These are phyloP conservation scores for Heptranchias perlo DNA, from an alignment of 2,113 vertebrate species.

Conservation along the genomic window DNA sequence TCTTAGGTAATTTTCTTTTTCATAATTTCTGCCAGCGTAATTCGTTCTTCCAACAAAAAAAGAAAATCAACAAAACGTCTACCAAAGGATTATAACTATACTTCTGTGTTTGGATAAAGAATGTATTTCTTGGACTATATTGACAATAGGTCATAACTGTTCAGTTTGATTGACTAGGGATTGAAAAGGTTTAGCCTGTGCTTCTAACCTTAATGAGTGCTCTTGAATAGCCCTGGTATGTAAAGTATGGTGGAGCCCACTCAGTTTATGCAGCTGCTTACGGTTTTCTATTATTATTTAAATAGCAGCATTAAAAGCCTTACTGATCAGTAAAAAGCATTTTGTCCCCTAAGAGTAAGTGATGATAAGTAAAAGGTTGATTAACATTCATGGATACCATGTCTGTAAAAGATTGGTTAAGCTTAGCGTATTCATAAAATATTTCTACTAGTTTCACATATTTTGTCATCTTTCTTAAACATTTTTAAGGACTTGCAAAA, in stretches of 20 bases:
- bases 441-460: neutral
- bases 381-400: neutral
- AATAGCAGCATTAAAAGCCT: neutral
- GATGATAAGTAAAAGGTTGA: neutral
- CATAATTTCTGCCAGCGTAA: neutral
- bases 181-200: neutral
- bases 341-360: neutral
- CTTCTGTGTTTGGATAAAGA: neutral
- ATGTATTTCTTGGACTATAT: neutral
- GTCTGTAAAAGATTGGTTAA: neutral
- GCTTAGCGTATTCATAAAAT: neutral
- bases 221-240: neutral
- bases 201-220: neutral
- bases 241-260: neutral
- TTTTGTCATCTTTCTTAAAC: neutral
- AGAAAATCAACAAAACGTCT: neutral
- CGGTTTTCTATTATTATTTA: neutral
- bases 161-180: neutral
- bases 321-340: neutral
- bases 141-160: neutral
- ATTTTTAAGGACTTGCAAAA: neutral
- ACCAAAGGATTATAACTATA: neutral
- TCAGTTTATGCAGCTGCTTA: neutral
- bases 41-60: neutral
- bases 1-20: neutral